Conservation (phyloP, 2,888 invertebrate species). For the Hypsopygia costalis region DNA sequence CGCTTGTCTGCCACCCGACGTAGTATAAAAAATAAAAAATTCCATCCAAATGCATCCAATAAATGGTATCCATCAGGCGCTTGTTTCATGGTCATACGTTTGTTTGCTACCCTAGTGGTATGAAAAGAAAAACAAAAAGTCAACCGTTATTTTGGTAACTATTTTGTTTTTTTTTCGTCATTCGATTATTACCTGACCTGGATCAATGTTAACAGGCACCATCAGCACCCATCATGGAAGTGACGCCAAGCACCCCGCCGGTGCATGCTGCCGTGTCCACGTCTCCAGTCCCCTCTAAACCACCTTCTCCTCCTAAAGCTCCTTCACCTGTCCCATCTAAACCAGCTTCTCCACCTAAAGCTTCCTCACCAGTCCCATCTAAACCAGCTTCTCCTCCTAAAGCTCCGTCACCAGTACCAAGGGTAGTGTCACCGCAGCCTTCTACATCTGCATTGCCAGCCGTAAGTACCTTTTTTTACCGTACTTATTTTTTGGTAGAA, state of each 20-base stretch:
- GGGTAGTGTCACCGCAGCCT: conserved; percentile 36
- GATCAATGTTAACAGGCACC: conserved; percentile 35
- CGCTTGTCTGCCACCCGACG: too few species aligned
- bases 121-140: too few species aligned
- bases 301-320: conserved; percentile 28
- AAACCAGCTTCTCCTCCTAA: conserved; percentile 28
- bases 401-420: conserved; percentile 19
- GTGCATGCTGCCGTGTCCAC: conserved; percentile 19
- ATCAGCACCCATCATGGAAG: conserved; percentile 52
- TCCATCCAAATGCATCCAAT: too few species aligned
- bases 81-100: too few species aligned
- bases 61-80: too few species aligned
- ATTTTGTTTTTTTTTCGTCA: too few species aligned
- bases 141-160: too few species aligned
- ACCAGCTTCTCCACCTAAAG: conserved; percentile 27
- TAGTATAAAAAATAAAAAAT: too few species aligned
- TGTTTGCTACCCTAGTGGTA: too few species aligned
- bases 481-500: too few species aligned
- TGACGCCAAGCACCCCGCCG: conserved; percentile 60
- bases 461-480: conserved; percentile 11
- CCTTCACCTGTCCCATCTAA: conserved; percentile 10
- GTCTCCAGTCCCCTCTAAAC: conserved; percentile 10
- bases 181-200: too few species aligned
- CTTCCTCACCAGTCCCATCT: conserved; percentile 9
- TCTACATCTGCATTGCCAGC: conserved; percentile 27